Evolutionary conservation across 2,113 vertebrate species (phyloP).

Genomic region (Corythornis cristatus): DNA sequence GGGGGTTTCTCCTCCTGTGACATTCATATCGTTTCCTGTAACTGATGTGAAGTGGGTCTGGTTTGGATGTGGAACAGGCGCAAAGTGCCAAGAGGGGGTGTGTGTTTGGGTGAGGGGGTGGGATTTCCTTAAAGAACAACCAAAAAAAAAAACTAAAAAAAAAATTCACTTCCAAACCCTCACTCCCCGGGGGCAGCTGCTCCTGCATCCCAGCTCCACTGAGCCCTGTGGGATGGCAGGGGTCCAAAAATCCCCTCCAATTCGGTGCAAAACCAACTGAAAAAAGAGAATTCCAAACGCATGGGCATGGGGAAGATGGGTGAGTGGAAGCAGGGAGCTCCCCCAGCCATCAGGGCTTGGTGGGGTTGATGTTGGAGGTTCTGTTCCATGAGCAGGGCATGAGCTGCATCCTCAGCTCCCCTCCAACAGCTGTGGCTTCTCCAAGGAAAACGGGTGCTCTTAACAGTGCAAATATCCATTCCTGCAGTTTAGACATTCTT

Average conservation of each 20-base stretch:
- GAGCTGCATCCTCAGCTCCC: neutral
- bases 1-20: constrained; percentile 89
- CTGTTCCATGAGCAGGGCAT: neutral
- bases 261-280: neutral
- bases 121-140: constrained; percentile 73
- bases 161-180: too few relatives aligned
- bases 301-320: neutral
- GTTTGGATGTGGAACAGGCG: constrained; percentile 69
- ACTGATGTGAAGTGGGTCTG: constrained; percentile 80
- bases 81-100: constrained; percentile 6
- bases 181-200: neutral
- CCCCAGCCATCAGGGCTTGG: neutral
- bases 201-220: neutral
- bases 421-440: constrained; percentile 7
- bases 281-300: too few relatives aligned
- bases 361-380: neutral
- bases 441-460: constrained; percentile 26
- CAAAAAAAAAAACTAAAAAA: neutral
- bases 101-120: neutral
- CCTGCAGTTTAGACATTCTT: constrained; percentile 53
- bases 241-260: neutral
- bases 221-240: neutral
- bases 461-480: constrained; percentile 51
- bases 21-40: constrained; percentile 92
- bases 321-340: neutral